Evolutionary conservation across 1,140 invertebrate species (phyloP).

Genomic region (Parapsyche elsis): DNA sequence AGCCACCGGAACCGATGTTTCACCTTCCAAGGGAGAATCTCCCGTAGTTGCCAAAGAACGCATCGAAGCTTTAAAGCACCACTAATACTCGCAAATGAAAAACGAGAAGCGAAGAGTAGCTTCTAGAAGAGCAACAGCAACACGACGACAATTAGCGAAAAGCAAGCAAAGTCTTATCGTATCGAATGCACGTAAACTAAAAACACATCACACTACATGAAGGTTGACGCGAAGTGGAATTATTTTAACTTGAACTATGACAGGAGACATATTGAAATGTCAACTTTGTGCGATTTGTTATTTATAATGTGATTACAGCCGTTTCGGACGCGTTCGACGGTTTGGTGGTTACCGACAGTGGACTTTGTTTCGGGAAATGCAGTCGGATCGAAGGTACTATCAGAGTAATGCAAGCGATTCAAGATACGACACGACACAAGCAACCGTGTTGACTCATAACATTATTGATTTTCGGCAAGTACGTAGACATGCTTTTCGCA

Average conservation of each 20-base stretch:
- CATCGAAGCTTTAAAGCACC: conserved; percentile 37
- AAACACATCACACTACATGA: neutral
- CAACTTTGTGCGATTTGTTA: neutral
- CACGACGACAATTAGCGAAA: neutral
- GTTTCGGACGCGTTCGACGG: too few species aligned
- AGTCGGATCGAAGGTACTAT: neutral
- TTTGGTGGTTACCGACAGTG: neutral
- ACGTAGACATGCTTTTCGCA: conserved; percentile 5
- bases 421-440: conserved; percentile 18
- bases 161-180: neutral
- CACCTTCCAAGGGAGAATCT: conserved; percentile 39
- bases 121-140: conserved; percentile 37
- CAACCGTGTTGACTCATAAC: conserved; percentile 41
- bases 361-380: neutral
- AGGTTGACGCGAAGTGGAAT: neutral
- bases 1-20: conserved; percentile 18
- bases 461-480: conserved; percentile 49
- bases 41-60: conserved; percentile 49
- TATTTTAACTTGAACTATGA: too few species aligned
- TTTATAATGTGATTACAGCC: too few species aligned
- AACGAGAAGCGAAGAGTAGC: conserved; percentile 6
- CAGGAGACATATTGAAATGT: conserved; percentile 24
- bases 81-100: conserved; percentile 44
- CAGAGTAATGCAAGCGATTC: neutral
- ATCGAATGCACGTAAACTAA: neutral